Base-by-base conservation (phyloP, 64 coral and sea anemone genomes). In the Actinia tenebrosa region DNA sequence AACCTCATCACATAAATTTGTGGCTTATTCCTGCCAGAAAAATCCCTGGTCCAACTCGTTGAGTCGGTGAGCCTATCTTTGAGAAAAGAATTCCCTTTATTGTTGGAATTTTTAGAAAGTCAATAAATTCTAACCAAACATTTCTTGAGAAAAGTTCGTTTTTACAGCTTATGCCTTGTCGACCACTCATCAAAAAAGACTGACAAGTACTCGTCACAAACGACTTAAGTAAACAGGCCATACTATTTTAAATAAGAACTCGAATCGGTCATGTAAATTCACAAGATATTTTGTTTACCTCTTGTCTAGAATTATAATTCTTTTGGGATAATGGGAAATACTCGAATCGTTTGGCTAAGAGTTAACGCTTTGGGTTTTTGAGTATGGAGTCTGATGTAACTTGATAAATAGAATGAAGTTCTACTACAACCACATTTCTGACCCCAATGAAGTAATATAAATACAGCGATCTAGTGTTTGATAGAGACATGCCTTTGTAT, bases 221-320 rank as follows among this genome's bases (percentile, higher is more conserved):
- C 45, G 43, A 15, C 27, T n/a, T 45, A 64, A 60, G 85, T 79
- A 71, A 64, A 91, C 83, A 91, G 71, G 68, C 85, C 56, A 86
- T 52, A 84, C 55, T 64, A 52, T 91, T 75, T 78, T 45, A n/a
- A 77, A 91, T 77, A 91, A 85, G 71, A 80, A 86, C 89, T 45
- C 71, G 7, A 63, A 79, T 75, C n/a, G 71, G 27, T 53, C 83
- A 86, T 91, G 79, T 81, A 81, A 81, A 81, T 81, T 81, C 79
- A 81, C 50, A 81, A 53, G 46, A 50, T 81, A 45, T 81, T 45
- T 45, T 81, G 79, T 81, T 45, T 81, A 81, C 69, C 43, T 19
- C 56, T 46, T 46, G 64, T 78, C 80, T 80, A 89, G 80, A 55
- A 60, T 45, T 4, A n/a, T 44, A 66, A 45, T 77, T 89, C 80